Percentiles rank a stretch among this genome's conserved stretches.
Evolutionary conservation across 2,888 invertebrate genomes (phyloP).

Genomic region (Heliconius cydno): DNA sequence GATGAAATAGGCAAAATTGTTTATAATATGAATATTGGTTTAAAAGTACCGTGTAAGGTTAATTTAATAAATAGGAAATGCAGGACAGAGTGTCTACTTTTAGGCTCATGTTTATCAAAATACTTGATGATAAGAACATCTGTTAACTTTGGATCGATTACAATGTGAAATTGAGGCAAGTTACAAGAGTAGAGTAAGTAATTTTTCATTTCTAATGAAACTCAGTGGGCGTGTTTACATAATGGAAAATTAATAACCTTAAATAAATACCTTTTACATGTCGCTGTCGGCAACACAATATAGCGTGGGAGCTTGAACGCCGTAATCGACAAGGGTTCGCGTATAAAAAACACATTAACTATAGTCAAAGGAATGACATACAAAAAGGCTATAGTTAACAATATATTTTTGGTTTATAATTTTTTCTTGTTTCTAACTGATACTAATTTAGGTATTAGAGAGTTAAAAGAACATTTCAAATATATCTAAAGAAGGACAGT

Average conservation of each 20-base stretch:
- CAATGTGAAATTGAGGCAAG: not conserved
- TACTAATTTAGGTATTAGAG: not conserved
- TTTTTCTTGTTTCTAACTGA: not conserved
- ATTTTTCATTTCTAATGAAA: constrained; percentile 11
- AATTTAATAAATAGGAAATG: no score
- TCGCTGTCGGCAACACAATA: constrained; percentile 19
- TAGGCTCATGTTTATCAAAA: no score
- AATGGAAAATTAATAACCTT: constrained; percentile 6
- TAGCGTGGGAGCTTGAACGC: constrained; percentile 19
- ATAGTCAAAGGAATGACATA: constrained; percentile 9
- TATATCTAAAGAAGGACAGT: not conserved
- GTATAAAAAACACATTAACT: constrained; percentile 24
- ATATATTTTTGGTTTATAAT: not conserved
- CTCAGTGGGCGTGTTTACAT: constrained; percentile 20
- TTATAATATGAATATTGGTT: no score
- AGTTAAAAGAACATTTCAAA: not conserved
- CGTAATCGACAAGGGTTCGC: constrained; percentile 15
- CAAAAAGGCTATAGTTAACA: not conserved
- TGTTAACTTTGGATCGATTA: not conserved
- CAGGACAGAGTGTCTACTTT: no score
- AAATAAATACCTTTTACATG: constrained; percentile 17
- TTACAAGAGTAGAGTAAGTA: constrained; percentile 1
- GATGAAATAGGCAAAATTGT: no score
- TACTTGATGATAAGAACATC: no score
- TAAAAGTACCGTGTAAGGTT: no score